Base-by-base conservation (phyloP, 2,113 vertebrate genomes). In the Budorcas taxicolor region DNA sequence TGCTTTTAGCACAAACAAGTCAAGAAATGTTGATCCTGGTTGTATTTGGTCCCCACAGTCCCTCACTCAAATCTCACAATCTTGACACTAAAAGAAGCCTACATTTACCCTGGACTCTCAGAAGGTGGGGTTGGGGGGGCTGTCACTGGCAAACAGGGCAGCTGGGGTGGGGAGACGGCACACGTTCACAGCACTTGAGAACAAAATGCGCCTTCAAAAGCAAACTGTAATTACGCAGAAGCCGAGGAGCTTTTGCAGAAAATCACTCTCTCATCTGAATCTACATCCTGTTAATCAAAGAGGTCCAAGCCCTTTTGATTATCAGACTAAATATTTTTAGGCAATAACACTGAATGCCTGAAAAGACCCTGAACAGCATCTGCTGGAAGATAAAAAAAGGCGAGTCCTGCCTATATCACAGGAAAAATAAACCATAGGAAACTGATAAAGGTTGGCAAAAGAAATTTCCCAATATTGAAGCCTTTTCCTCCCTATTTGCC, bases 261-360 rank as follows among this genome's bases (percentile, higher is more conserved):
- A 98, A 97, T 92, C 92, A 97, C 50, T 93, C n/a, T 96, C 90
- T 92, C 88, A 93, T 81, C 64, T 89, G 81, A 90, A 94, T 96
- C 95, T 87, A 80, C 93, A 97, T 95, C 96, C 97, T 95, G 87
- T 88, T 97, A 81, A 96, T 98, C 97, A 98, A 95, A 95, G 95
- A 94, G 87, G 94, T 92, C 53, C 5, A 93, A 52, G 94, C 94
- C 88, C 81, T 97, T 97, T 87, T 97, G 97, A 98, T 98, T 95
- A 98, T 95, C 88, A 97, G 81, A 96, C 94, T 97, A 97, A 97
- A 97, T 96, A 97, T 97, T 97, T 97, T 97, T 96, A 98, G 96
- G 52, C 93, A 85, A 82, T 92, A 96, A 67, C 92, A 81, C 58
- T 85, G 97, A 71, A 96, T 96, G 93, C 84, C 94, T 98, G 95